These are phyloP conservation scores for Enteromius radiatus DNA, from an alignment of 2,797 vertebrate genomes.

Conservation along the genomic window DNA sequence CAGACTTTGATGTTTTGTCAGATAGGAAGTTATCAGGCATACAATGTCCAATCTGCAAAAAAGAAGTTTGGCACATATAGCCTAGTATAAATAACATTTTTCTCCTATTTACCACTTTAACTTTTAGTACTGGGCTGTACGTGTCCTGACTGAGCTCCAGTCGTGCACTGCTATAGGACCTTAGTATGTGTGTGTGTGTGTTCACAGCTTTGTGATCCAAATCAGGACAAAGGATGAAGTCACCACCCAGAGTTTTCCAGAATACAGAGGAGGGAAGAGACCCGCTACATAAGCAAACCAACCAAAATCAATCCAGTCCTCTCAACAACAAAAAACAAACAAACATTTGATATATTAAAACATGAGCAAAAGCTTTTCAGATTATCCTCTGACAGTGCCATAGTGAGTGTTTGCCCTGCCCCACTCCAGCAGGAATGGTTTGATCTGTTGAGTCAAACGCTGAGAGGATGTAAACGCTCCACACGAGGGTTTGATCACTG, in stretches of 20 bases:
- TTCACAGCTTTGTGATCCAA: slow-evolving; percentile 62
- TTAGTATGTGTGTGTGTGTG: slow-evolving; percentile 26
- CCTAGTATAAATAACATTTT: too few relatives aligned
- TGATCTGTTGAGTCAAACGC: slow-evolving; percentile 2
- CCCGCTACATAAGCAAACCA: not conserved
- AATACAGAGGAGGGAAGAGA: slow-evolving; percentile 25
- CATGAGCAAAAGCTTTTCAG: not conserved
- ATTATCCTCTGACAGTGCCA: not conserved
- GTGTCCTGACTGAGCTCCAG: slow-evolving; percentile 3
- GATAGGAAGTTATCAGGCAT: too few relatives aligned
- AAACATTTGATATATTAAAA: not conserved
- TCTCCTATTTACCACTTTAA: too few relatives aligned
- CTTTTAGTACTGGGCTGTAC: not conserved
- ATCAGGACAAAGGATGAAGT: slow-evolving; percentile 68
- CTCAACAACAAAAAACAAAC: not conserved
- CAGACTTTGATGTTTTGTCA: too few relatives aligned
- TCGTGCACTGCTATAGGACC: not conserved
- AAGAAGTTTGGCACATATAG: too few relatives aligned
- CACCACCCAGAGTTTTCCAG: slow-evolving; percentile 48
- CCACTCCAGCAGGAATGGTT: slow-evolving; percentile 6
- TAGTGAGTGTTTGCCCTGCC: not conserved
- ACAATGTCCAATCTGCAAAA: too few relatives aligned
- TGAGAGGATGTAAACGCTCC: not conserved
- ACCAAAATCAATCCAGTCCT: not conserved
- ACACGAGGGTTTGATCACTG: not conserved